phyloP scores from a whole-genome alignment of 2,113 vertebrate species.

The Anhinga rufa region DNA sequence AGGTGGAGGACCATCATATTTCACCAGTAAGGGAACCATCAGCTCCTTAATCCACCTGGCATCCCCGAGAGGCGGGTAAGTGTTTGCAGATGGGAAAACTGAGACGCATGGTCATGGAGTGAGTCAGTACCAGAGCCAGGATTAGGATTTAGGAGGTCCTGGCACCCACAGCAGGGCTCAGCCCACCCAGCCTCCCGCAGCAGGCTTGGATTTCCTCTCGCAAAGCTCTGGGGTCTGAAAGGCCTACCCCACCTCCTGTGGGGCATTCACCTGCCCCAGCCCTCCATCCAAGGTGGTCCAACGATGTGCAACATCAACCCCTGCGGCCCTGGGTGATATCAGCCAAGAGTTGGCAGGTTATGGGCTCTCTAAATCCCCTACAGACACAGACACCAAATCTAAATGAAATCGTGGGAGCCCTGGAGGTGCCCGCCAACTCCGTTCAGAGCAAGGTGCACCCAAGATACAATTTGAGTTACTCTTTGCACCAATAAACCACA shows the following conservation, averaged over 20 bases:
- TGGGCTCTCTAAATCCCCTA: not conserved
- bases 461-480: not conserved
- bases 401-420: not conserved
- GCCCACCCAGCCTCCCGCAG: not conserved
- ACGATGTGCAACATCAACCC: rapidly evolving
- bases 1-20: not conserved
- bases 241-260: no score
- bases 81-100: not conserved
- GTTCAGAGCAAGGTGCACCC: not conserved
- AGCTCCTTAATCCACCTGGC: not conserved
- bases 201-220: not conserved
- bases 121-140: not conserved
- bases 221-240: not conserved
- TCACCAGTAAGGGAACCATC: not conserved
- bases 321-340: not conserved
- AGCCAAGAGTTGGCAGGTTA: not conserved
- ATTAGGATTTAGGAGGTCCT: not conserved
- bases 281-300: not conserved
- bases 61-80: not conserved
- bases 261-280: not conserved
- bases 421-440: not conserved
- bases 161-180: not conserved
- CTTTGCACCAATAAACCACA: not conserved
- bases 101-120: not conserved
- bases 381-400: not conserved